Evolutionary conservation across 2,797 vertebrate species (phyloP).

Genomic region (Propithecus perrieri): DNA sequence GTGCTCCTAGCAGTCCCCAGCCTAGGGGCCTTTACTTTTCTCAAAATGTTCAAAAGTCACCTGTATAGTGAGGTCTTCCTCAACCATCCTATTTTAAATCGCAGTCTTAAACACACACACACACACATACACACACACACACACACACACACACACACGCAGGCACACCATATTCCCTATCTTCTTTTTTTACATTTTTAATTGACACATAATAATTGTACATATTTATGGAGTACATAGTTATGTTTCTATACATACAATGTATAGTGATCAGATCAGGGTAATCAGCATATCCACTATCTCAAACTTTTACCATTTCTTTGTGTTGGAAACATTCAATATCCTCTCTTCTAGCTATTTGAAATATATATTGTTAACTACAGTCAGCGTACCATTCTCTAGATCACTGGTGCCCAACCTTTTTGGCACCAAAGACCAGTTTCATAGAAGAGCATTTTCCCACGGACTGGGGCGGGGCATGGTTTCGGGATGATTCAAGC

Average conservation of each 20-base stretch:
- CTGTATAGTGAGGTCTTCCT: not conserved
- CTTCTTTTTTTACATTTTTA: not conserved
- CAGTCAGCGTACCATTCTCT: not conserved
- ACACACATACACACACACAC: too few relatives aligned
- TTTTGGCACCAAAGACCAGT: too few relatives aligned
- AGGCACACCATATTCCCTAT: not conserved
- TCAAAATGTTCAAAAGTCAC: not conserved
- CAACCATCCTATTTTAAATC: not conserved
- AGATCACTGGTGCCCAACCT: too few relatives aligned
- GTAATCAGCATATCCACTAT: not conserved
- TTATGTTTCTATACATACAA: not conserved
- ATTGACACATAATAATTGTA: not conserved
- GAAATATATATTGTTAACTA: not conserved
- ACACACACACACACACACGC: not conserved
- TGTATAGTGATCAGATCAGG: not conserved
- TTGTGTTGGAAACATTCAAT: not conserved
- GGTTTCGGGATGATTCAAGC: too few relatives aligned
- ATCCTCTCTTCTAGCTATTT: not conserved
- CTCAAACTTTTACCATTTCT: not conserved
- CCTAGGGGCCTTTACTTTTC: not conserved
- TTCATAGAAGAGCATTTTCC: too few relatives aligned
- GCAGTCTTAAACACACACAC: not conserved
- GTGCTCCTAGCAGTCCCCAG: not conserved
- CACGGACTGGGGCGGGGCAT: rapidly evolving
- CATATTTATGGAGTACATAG: not conserved